A percentile compares a stretch with the other conserved stretches of the same genome.
Evolutionary conservation across 1,140 invertebrate genomes (phyloP).

Genomic region (Apis florea): DNA sequence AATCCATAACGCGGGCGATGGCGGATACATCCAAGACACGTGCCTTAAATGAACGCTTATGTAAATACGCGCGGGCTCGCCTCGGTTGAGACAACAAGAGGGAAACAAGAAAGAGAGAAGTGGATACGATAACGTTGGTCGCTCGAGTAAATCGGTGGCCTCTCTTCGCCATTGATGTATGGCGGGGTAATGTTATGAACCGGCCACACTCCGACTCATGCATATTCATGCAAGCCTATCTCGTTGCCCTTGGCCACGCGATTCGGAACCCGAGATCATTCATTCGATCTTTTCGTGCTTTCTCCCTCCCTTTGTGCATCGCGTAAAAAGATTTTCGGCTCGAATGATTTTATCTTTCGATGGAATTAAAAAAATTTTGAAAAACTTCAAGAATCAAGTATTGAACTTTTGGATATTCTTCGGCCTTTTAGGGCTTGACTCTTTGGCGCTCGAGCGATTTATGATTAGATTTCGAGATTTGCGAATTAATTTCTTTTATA

Average conservation of each 20-base stretch:
- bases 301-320: no score
- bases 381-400: no score
- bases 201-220: conserved; percentile 33
- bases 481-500: no score
- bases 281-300: background rate
- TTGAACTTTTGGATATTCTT: no score
- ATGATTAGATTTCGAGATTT: no score
- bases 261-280: conserved; percentile 6
- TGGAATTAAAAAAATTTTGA: no score
- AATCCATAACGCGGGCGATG: conserved; percentile 33
- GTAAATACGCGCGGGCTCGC: conserved; percentile 29
- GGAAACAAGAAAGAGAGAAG: background rate
- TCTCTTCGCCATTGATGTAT: conserved; percentile 41
- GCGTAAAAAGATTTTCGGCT: background rate
- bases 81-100: no score
- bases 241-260: background rate
- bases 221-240: conserved; percentile 41
- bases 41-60: conserved; percentile 19
- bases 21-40: background rate
- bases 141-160: conserved; percentile 52
- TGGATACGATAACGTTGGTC: conserved; percentile 23
- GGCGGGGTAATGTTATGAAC: conserved; percentile 50
- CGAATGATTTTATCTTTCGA: background rate
- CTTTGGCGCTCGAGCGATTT: no score
- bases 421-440: no score